phyloP scores from a whole-genome alignment of 1,140 invertebrate species.

The Pogonognathellus flavescens region DNA sequence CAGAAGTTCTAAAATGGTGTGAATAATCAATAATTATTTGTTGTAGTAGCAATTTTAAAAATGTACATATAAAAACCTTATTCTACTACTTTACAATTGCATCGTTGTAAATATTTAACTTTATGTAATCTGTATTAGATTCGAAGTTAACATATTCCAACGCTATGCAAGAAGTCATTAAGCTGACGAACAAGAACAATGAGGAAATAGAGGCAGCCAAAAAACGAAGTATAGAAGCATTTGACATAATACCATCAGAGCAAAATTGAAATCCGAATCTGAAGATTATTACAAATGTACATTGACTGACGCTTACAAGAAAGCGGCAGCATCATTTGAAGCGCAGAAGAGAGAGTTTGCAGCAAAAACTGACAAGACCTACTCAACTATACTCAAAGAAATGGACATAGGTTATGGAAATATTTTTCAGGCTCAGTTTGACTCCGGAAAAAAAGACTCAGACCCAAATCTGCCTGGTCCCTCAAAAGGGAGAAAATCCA shows the following conservation, averaged over 20 bases:
- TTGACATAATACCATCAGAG: background rate
- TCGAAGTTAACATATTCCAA: no score
- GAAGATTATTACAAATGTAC: conserved; percentile 8
- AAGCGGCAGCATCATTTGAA: background rate
- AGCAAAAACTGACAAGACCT: background rate
- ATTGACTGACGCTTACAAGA: background rate
- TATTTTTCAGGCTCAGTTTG: no score
- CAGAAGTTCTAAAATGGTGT: no score
- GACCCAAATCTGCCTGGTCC: no score
- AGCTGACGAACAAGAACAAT: background rate
- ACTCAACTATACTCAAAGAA: conserved; percentile 4
- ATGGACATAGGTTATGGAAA: conserved; percentile 23
- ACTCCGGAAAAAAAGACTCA: no score
- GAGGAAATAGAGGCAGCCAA: background rate
- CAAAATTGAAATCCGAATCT: background rate
- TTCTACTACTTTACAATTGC: no score
- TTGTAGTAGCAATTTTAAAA: no score
- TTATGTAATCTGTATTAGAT: no score
- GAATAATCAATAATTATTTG: no score
- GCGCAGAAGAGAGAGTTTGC: background rate
- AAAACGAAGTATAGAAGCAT: background rate
- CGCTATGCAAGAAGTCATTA: background rate
- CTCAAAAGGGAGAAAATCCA: no score
- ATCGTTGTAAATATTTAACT: no score
- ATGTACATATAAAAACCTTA: no score